These are phyloP conservation scores for Eilema sororculum DNA, from an alignment of 2,888 invertebrate genomes.

Conservation along the genomic window DNA sequence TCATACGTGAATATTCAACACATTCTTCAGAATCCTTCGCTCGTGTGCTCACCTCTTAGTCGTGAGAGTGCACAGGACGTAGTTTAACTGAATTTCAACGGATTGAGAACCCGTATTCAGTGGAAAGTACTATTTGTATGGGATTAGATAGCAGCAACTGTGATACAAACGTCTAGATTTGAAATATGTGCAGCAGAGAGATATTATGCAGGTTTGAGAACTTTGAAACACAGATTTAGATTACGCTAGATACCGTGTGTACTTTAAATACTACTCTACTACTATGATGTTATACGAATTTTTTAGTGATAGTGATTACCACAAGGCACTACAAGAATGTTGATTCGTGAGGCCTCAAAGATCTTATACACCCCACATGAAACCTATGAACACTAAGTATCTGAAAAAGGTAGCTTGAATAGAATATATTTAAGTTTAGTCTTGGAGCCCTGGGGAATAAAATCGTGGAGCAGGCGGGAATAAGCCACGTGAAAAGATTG, in stretches of 20 bases:
- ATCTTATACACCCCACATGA: too few relatives aligned
- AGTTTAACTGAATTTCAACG: constrained; percentile 41
- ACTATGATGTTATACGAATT: too few relatives aligned
- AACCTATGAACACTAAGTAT: too few relatives aligned
- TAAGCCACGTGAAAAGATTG: too few relatives aligned
- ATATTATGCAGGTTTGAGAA: not conserved
- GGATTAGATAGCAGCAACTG: constrained; percentile 15
- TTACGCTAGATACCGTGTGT: not conserved
- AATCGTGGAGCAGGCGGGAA: too few relatives aligned
- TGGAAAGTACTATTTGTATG: constrained; percentile 31
- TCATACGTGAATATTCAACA: not conserved
- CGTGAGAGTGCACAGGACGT: constrained; percentile 28
- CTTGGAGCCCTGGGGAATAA: too few relatives aligned
- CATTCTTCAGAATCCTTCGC: constrained; percentile 10
- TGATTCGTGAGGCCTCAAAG: too few relatives aligned
- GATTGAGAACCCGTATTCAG: constrained; percentile 39
- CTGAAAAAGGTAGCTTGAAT: too few relatives aligned
- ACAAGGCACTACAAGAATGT: too few relatives aligned
- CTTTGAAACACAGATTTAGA: not conserved
- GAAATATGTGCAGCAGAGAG: constrained; percentile 3
- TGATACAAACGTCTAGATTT: constrained; percentile 14
- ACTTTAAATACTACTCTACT: too few relatives aligned
- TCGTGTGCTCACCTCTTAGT: constrained; percentile 28
- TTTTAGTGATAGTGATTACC: too few relatives aligned
- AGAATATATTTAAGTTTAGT: too few relatives aligned